Base-by-base conservation (phyloP, 2,888 invertebrate genomes). In the Idaea dimidiata region DNA sequence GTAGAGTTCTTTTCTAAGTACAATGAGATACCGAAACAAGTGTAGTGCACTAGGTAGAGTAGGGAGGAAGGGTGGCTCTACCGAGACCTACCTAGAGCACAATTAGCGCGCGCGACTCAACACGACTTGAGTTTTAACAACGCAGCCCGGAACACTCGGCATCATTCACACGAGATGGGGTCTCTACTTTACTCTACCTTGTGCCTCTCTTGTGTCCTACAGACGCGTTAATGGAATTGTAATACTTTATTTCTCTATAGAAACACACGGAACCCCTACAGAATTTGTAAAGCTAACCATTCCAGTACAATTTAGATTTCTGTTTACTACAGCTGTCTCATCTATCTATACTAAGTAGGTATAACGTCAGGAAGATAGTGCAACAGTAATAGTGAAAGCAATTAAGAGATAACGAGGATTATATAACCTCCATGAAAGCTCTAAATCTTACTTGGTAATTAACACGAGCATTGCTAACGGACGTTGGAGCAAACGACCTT, bases 81-180 rank as follows among this genome's bases (percentile, higher is more conserved):
- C 72, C 79, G 17, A 18, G 54, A 16, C 56, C 82, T 79, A 82
- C 80, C 80, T 82, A 80, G 87, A 83, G 89, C 84, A 91, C 91
- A 92, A 92, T 92, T 92, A 92, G 91, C 89, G 89, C 82, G 88
- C 86, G 88, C 81, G 86, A 80, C 90, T 91, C 89, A 81, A 91
- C 90, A 83, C 89, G 86, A 81, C 91, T 92, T 88, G 85, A 91
- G 89, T 88, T 90, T 89, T 91, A 91, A 91, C 90, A 92, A 92
- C 90, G 86, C 84, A 78, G 78, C 80, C 75, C 76, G 75, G 80
- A 84, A 82, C 86, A 84, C 89, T 89, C 86, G 81, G 86, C 87
- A 81, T 87, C 90, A 85, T 89, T 89, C 88, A 89, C 82, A 82
- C 81, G 83, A 84, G 85, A 82, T 79, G 79, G 76, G 80, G 66